Percentiles rank a stretch among this genome's conserved stretches.
Evolutionary conservation across 2,888 invertebrate species (phyloP).

Genomic region (Nephrotoma appendiculata): DNA sequence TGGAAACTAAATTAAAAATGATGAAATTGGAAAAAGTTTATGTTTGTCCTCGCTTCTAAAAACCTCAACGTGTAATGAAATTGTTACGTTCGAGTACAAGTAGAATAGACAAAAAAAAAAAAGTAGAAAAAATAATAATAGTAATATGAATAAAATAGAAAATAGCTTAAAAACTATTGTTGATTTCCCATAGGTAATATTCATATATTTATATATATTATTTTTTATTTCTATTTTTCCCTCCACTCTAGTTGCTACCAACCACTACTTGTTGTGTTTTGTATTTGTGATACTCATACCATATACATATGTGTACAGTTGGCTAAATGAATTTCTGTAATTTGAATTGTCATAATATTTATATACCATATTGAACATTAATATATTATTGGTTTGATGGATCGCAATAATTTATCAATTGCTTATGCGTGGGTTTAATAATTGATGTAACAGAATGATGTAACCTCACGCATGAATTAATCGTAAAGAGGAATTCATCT

Average conservation of each 20-base stretch:
- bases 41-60: neutral
- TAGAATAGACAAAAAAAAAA: neutral
- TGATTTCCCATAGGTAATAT: neutral
- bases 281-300: neutral
- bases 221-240: neutral
- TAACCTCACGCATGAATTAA: too few relatives aligned
- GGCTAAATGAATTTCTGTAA: neutral
- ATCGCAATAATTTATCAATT: neutral
- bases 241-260: neutral
- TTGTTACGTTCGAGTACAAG: neutral
- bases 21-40: neutral
- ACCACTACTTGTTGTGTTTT: neutral
- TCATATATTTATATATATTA: neutral
- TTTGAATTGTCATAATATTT: neutral
- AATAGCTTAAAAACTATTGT: neutral
- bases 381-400: neutral
- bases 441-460: too few relatives aligned
- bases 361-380: too few relatives aligned
- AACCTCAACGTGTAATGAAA: neutral
- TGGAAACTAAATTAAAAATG: neutral
- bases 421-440: neutral
- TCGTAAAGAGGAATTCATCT: too few relatives aligned
- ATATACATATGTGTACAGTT: neutral
- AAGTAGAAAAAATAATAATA: neutral
- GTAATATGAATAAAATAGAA: neutral